Conservation (phyloP, 1,140 invertebrate genomes). For the Cecropterus lyciades region DNA sequence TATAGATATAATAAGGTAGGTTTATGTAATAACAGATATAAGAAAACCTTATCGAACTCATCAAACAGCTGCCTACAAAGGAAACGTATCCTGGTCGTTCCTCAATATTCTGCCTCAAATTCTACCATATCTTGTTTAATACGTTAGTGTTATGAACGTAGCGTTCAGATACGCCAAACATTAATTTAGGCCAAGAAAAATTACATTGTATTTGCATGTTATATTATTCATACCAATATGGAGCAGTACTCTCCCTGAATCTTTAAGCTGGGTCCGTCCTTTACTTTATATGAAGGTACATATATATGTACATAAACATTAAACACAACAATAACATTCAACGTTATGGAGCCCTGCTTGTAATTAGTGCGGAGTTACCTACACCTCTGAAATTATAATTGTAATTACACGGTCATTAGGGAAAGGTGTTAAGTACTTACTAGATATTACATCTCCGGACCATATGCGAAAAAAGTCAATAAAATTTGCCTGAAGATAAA, state of each 20-base stretch:
- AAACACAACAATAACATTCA: constrained; percentile 20
- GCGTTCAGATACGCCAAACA: too few relatives aligned
- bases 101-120: too few relatives aligned
- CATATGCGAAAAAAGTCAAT: constrained; percentile 45
- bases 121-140: too few relatives aligned
- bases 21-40: too few relatives aligned
- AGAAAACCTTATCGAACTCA: too few relatives aligned
- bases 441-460: constrained; percentile 11
- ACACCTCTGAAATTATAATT: constrained; percentile 8
- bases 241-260: too few relatives aligned
- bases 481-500: constrained; percentile 47
- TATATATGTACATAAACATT: too few relatives aligned
- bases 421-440: constrained; percentile 12
- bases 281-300: neutral
- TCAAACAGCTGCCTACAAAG: too few relatives aligned
- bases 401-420: constrained; percentile 18
- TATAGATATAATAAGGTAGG: too few relatives aligned
- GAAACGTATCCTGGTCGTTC: too few relatives aligned
- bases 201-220: neutral
- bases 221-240: too few relatives aligned
- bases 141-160: too few relatives aligned
- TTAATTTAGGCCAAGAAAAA: neutral
- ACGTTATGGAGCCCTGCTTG: constrained; percentile 10
- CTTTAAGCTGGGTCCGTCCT: neutral
- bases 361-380: neutral